These are phyloP conservation scores for Ceyx melanurus DNA, from an alignment of 2,113 vertebrate species.

Conservation along the genomic window DNA sequence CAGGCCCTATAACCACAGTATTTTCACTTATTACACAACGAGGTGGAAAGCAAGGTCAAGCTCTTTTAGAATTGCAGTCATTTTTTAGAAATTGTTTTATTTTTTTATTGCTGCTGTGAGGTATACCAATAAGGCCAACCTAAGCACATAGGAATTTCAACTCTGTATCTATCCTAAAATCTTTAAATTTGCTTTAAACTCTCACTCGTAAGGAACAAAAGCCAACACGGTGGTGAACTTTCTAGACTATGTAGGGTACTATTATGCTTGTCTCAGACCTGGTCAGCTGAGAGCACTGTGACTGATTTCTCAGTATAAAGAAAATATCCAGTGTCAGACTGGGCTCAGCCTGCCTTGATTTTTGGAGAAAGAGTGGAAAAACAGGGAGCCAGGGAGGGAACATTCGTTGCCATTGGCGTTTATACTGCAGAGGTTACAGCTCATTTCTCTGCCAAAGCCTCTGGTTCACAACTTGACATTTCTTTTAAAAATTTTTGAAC, in stretches of 20 bases:
- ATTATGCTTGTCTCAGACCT: not conserved
- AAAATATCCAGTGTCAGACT: not conserved
- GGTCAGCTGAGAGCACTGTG: not conserved
- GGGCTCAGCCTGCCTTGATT: not conserved
- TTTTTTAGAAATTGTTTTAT: not conserved
- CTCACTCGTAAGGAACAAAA: not conserved
- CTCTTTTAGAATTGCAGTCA: not conserved
- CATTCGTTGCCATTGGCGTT: not conserved
- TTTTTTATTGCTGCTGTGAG: constrained; percentile 51
- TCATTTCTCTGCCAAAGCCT: not conserved
- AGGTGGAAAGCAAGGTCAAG: constrained; percentile 12
- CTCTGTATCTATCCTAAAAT: not conserved
- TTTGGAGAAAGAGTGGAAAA: not conserved
- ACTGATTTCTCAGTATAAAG: not conserved
- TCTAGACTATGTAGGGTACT: not conserved
- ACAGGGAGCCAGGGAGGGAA: not conserved
- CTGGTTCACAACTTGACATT: not conserved
- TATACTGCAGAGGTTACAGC: not conserved
- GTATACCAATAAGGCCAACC: not conserved
- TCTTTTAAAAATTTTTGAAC: not conserved
- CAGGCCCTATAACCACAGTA: not conserved
- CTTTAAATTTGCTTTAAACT: not conserved
- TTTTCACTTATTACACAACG: not conserved
- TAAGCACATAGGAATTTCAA: constrained; percentile 42
- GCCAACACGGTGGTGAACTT: not conserved